Base-by-base conservation (phyloP, 2,888 invertebrate genomes). In the Erebia aethiops region DNA sequence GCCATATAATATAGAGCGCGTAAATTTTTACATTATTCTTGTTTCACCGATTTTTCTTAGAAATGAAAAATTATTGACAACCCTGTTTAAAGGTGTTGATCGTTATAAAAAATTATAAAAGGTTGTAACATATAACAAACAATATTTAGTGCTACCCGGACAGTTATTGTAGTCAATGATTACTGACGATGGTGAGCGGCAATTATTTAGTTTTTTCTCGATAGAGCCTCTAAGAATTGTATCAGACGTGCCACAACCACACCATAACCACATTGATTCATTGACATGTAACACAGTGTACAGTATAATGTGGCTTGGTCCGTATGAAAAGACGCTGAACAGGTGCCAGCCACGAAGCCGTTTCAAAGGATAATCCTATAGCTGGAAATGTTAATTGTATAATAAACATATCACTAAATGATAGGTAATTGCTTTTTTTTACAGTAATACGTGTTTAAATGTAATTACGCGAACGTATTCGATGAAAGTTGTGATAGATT, bases 131-230 rank as follows among this genome's bases (percentile, higher is more conserved):
- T 91, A 90, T 89, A 90, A 91, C 90, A 90, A 90, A 93, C 90
- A 91, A 92, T 91, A 91, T 92, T 93, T 92, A 91, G 90, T 91
- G 87, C 84, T 88, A 85, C 88, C 90, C 90, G 88, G 92, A 92
- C 92, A 91, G 90, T 92, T 92, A 92, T 91, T 87, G 87, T 86
- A 87, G 87, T 84, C 91, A 88, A 92, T 91, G 90, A 91, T 92
- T 88, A 88, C 86, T 82, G 86, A 83, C 86, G 87, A 89, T 91
- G 89, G 89, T 87, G 81, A 83, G 78, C 80, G 80, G 86, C 83
- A 86, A 84, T 85, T 84, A 85, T 81, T 81, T 83, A 80, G 85
- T 89, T 87, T 85, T 84, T 71, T 79, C 77, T 77, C 74, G 77
- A 79, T 81, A 82, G 80, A 81, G 77, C 76, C 74, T 65, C 73